phyloP scores from a whole-genome alignment of 30 jellyfish, hydroid and myxozoan genomes.

The Hydractinia echinata region DNA sequence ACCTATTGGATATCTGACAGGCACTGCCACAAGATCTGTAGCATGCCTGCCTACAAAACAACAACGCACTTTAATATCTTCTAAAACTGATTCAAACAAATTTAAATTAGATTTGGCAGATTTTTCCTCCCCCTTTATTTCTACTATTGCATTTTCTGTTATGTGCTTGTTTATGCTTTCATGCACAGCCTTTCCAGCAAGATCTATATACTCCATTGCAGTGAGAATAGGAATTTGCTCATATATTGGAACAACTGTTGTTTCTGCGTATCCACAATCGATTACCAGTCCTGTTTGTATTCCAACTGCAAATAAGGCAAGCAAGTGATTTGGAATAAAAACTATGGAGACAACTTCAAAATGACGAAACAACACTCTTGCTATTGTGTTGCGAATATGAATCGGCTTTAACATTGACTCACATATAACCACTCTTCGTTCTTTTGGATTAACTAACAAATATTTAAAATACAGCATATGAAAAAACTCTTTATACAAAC shows the following conservation, averaged over 20 bases:
- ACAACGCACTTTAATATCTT: slow-evolving; percentile 66
- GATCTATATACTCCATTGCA: slow-evolving; percentile 64
- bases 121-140: slow-evolving; percentile 23
- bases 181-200: slow-evolving; percentile 64
- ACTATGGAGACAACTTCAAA: slow-evolving; percentile 79
- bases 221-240: slow-evolving; percentile 82
- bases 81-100: slow-evolving; percentile 36
- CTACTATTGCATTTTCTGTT: slow-evolving; percentile 27
- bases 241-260: slow-evolving; percentile 73
- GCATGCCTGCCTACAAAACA: slow-evolving; percentile 76
- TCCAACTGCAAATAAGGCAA: slow-evolving; percentile 88
- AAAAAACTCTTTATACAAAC: slow-evolving; percentile 51
- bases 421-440: slow-evolving; percentile 79
- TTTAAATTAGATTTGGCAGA: slow-evolving; percentile 33
- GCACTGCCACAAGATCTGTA: slow-evolving; percentile 42
- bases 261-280: slow-evolving; percentile 89
- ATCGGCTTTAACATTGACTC: slow-evolving; percentile 80
- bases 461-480: slow-evolving; percentile 73
- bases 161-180: slow-evolving; percentile 39
- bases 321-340: slow-evolving; percentile 75
- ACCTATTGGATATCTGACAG: slow-evolving; percentile 50
- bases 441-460: slow-evolving; percentile 88
- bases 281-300: slow-evolving; percentile 76
- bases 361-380: slow-evolving; percentile 58
- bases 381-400: slow-evolving; percentile 52